These are phyloP conservation scores for Leptopterna dolabrata DNA, from an alignment of 2,888 invertebrate species.

Conservation along the genomic window DNA sequence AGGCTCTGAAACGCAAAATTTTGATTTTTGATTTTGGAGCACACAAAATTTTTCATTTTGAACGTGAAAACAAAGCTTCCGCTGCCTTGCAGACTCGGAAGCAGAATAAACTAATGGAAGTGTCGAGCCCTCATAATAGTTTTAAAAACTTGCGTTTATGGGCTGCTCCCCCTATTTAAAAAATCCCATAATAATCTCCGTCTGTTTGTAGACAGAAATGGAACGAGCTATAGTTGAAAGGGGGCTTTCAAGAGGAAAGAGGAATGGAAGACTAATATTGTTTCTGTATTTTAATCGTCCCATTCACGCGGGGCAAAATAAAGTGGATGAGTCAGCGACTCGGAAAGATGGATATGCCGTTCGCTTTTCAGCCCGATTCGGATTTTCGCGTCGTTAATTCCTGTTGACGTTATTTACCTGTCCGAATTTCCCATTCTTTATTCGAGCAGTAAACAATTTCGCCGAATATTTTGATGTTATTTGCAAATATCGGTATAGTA, in stretches of 20 bases:
- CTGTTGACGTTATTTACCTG: not conserved
- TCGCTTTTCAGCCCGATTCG: not conserved
- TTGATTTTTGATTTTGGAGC: too few relatives aligned
- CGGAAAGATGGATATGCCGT: not conserved
- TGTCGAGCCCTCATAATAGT: too few relatives aligned
- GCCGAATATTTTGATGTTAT: not conserved
- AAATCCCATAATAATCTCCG: not conserved
- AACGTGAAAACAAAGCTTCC: too few relatives aligned
- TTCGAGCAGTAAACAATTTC: too few relatives aligned
- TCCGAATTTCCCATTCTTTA: too few relatives aligned
- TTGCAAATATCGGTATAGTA: too few relatives aligned
- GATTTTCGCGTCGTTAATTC: not conserved
- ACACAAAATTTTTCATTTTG: too few relatives aligned
- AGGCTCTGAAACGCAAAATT: too few relatives aligned
- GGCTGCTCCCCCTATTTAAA: too few relatives aligned
- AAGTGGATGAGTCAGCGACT: not conserved
- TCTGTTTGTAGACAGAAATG: not conserved
- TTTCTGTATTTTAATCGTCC: not conserved
- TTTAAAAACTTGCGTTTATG: too few relatives aligned
- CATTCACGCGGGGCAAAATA: not conserved
- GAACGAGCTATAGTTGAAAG: not conserved
- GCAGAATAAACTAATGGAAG: too few relatives aligned
- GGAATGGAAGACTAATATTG: slow-evolving; percentile 19
- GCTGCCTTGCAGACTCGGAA: too few relatives aligned
- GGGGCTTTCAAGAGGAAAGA: not conserved